Conservation (phyloP, 2,888 invertebrate species). For the Bombylius major region DNA sequence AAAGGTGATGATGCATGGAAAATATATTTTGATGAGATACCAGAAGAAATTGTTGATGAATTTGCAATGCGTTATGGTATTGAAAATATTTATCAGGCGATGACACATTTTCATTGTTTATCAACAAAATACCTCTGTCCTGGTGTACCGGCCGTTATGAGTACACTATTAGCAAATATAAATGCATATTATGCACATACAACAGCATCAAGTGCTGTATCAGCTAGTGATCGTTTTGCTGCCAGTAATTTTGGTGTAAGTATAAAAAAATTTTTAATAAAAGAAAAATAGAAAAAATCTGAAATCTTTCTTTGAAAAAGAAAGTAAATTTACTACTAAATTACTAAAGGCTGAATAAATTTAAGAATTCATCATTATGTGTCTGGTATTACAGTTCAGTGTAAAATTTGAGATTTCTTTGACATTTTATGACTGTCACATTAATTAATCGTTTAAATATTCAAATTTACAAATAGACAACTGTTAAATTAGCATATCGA, state of each 20-base stretch:
- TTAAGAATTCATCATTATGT: too few species aligned
- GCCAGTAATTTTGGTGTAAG: conserved; percentile 98
- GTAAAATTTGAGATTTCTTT: too few species aligned
- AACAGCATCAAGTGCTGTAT: conserved; percentile 93
- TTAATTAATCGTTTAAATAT: too few species aligned
- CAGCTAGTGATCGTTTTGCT: conserved; percentile 96
- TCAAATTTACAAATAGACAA: too few species aligned
- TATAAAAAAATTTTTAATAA: conserved; percentile 14
- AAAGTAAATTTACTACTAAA: too few species aligned
- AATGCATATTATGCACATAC: conserved; percentile 99
- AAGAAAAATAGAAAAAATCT: neutral
- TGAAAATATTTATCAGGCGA: conserved; percentile 88
- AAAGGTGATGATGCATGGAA: conserved; percentile 99
- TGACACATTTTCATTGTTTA: conserved; percentile 90
- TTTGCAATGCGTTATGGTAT: conserved; percentile 99
- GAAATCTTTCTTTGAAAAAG: neutral
- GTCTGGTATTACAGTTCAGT: too few species aligned
- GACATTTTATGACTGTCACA: too few species aligned
- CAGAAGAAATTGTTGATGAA: conserved; percentile 97
- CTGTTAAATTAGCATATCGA: too few species aligned
- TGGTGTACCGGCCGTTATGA: conserved; percentile 99
- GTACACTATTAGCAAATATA: conserved; percentile 95
- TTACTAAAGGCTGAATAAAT: too few species aligned
- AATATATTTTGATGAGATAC: conserved; percentile 95
- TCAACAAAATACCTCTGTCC: conserved; percentile 98